Base-by-base conservation (phyloP, 2,797 vertebrate species). In the Zalophus californianus region DNA sequence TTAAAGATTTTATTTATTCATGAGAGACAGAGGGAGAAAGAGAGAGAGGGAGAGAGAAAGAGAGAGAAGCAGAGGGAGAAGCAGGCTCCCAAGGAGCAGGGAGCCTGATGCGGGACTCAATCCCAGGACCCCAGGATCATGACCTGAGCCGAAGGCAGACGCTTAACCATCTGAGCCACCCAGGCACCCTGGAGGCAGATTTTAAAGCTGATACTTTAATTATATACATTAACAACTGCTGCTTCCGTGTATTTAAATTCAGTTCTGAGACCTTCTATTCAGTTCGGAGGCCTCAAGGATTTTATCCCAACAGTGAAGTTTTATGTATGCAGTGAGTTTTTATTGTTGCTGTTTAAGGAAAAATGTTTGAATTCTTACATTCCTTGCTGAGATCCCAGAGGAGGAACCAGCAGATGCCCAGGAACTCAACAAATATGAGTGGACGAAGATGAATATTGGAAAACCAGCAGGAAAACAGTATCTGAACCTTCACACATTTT, bases 251-350 rank as follows among this genome's bases (percentile, higher is more conserved):
- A 66, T 83, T 91, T 72, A 52, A 96, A 70, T 10, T 21, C 38
- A 70, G 35, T 41, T 44, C 44, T 44, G 44, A 44, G 44, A 60
- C 41, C 82, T 58, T 82, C 35, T 75, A 52, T 58, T 68, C 68
- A 56, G 41, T 80, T 93, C 44, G 70, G 52, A 62, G 44, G 12
- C 25, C 44, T 15, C 54, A 44, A 29, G 29, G 32, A 85, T 79
- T 80, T 95, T 48, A 96, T 87, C 52, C 68, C 94, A 85, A 23
- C 18, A 48, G 66, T 85, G 58, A 90, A 50, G 58, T 77, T 97
- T 87, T 58, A 80, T 48, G 60, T 90, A 38, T 41, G 41, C 7
- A 27, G 9, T 82, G 16, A 11, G 1, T 38, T 84, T 91, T 84
- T 78, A 41, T 86, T 78, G 15, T 87, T 86, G 56, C 86, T 87